Base-by-base conservation (phyloP, 1,140 invertebrate genomes). In the Trachymyrmex cornetzi region DNA sequence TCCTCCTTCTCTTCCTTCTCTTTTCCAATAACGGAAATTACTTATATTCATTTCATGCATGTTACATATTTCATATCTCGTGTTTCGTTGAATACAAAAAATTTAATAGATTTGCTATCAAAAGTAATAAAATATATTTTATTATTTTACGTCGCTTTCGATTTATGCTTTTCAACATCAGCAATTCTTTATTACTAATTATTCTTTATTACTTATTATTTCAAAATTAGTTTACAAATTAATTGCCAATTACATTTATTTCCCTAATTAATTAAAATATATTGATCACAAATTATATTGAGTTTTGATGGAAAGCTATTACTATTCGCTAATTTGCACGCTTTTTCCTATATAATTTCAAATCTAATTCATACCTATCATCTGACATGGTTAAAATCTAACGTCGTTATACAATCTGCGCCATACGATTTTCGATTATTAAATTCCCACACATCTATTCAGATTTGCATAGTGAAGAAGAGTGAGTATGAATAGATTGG, bases 21-120 rank as follows among this genome's bases (percentile, higher is more conserved):
- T 50, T 69, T 69, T 6, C 38, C 66, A 69, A 22, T 50, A 69
- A 69, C 34, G 19, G 30, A 84, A 84, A 84, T 84, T 84, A 84
- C 69, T 84, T 84, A n/a, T 22, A 69, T 84, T 16, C 80, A 61
- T 75, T 50, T 63, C 19, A 16, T 48, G 30, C 30, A 50, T 12
- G 22, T 64, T 19, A 38, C 75, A 30, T 5, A 27, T n/a, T 64
- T 50, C 61, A 38, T 27, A 44, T 12, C 2, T 69, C 66, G 48
- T 22, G 16, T 34, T 69, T 55, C 30, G 30, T 48, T n/a, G 30
- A 71, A 38, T 24, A 16, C n/a, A 24, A 53, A 69, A 48, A 50
- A 27, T 24, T 24, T 38, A 14, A 61, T 44, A n/a, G 12, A 7
- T 44, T 77, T 44, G 53, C n/a, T 59, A 59, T 16, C 19, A 38